phyloP scores from a whole-genome alignment of 1,140 invertebrate genomes.

The Popillia japonica region DNA sequence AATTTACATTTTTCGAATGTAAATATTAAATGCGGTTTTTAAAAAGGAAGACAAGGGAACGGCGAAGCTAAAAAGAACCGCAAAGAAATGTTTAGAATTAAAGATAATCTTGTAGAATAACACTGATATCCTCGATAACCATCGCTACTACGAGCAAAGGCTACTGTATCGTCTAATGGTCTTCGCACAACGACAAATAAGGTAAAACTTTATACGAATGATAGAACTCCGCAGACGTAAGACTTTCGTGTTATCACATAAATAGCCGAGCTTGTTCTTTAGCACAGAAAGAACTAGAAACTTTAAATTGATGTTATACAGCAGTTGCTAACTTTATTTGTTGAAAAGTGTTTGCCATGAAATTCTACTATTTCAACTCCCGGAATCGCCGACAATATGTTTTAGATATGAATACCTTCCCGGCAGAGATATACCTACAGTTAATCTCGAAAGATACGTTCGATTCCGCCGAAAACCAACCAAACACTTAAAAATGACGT shows the following conservation, averaged over 20 bases:
- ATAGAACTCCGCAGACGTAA: not conserved
- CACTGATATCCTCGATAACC: not conserved
- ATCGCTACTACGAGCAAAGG: no score
- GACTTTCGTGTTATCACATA: conserved; percentile 6
- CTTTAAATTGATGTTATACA: conserved; percentile 1
- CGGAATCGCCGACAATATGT: not conserved
- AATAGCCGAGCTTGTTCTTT: not conserved
- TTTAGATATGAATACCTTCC: conserved; percentile 2
- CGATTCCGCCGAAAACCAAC: no score
- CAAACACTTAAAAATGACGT: no score
- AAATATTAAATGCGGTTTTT: conserved; percentile 3
- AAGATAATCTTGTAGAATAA: not conserved
- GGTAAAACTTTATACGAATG: conserved; percentile 5
- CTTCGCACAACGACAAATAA: not conserved
- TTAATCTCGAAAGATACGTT: no score
- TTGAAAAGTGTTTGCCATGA: conserved; percentile 1
- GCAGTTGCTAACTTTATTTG: not conserved
- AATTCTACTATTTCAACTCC: not conserved
- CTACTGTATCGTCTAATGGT: not conserved
- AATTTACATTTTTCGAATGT: conserved; percentile 4
- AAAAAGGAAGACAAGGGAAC: not conserved
- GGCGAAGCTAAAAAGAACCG: not conserved
- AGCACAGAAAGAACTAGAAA: not conserved
- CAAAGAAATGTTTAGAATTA: not conserved
- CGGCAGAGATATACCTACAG: no score